These are phyloP conservation scores for Pristis pectinata DNA, from an alignment of 2,797 vertebrate species.

Conservation along the genomic window DNA sequence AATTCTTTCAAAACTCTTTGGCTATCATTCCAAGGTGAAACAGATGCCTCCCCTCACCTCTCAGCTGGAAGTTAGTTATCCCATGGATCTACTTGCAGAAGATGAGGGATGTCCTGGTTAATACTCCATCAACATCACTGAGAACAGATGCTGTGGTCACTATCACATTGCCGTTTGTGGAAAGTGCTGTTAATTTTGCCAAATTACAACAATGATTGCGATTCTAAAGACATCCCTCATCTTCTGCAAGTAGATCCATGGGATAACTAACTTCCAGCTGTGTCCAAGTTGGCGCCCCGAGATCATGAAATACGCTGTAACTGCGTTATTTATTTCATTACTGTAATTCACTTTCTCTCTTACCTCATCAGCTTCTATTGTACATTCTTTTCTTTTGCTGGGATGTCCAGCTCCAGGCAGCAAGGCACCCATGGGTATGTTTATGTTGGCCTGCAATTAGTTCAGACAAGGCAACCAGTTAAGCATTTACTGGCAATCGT, in stretches of 20 bases:
- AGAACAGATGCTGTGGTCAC: background rate
- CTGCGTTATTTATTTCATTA: background rate
- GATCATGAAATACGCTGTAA: too few relatives aligned
- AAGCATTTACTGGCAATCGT: background rate
- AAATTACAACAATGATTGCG: background rate
- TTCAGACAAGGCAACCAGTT: slow-evolving; percentile 37
- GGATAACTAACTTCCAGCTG: background rate
- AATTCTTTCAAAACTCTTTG: background rate
- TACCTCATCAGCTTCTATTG: slow-evolving; percentile 77
- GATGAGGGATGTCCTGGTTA: too few relatives aligned
- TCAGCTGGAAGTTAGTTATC: background rate
- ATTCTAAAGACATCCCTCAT: background rate
- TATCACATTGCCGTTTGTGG: background rate
- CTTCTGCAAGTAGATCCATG: background rate
- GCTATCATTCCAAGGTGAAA: background rate
- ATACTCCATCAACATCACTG: background rate
- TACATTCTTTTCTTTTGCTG: slow-evolving; percentile 84
- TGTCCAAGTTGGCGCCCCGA: background rate
- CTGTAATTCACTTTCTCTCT: slow-evolving; percentile 45
- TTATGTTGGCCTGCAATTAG: slow-evolving; percentile 81
- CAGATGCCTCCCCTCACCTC: background rate
- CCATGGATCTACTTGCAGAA: background rate
- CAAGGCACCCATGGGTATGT: slow-evolving; percentile 97
- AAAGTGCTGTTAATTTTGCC: background rate
- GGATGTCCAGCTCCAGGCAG: slow-evolving; percentile 91